Evolutionary conservation across 1,140 invertebrate species (phyloP).

Genomic region (Penaeus vannamei): DNA sequence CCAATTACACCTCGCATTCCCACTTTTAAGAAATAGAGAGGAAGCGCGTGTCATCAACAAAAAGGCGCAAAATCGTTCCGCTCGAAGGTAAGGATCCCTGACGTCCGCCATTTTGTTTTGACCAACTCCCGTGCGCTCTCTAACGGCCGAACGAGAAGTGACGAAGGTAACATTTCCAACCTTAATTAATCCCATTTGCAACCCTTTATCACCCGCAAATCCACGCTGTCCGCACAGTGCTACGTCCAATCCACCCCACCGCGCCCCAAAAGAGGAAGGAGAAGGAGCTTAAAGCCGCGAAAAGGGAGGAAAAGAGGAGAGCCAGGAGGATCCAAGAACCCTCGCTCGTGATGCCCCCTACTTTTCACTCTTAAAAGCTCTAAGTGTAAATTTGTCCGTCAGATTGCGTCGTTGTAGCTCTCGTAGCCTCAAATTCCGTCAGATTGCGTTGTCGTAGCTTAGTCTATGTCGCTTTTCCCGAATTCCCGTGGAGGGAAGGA

Average conservation of each 20-base stretch:
- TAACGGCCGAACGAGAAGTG: conserved; percentile 34
- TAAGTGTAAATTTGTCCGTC: conserved; percentile 59
- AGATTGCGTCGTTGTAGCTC: conserved; percentile 59
- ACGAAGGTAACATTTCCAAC: conserved; percentile 33
- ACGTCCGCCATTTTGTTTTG: conserved; percentile 9
- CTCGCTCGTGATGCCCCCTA: conserved; percentile 62
- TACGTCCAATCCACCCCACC: neutral
- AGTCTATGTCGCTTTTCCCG: neutral
- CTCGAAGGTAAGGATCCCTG: neutral
- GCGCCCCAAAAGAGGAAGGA: neutral
- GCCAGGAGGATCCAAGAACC: neutral
- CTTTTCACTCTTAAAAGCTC: conserved; percentile 57
- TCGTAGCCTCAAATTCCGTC: neutral
- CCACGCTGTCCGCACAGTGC: neutral
- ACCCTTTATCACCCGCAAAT: neutral
- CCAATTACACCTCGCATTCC: too few species aligned
- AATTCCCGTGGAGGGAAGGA: neutral
- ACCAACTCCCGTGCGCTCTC: conserved; percentile 32
- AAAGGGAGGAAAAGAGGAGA: conserved; percentile 28
- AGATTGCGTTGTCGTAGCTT: neutral
- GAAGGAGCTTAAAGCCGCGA: neutral
- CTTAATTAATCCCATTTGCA: neutral
- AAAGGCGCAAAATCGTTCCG: too few species aligned
- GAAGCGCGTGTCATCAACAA: too few species aligned
- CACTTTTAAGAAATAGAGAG: too few species aligned